These are phyloP conservation scores for Petroica traversi DNA, from an alignment of 2,113 vertebrate genomes.

Conservation along the genomic window DNA sequence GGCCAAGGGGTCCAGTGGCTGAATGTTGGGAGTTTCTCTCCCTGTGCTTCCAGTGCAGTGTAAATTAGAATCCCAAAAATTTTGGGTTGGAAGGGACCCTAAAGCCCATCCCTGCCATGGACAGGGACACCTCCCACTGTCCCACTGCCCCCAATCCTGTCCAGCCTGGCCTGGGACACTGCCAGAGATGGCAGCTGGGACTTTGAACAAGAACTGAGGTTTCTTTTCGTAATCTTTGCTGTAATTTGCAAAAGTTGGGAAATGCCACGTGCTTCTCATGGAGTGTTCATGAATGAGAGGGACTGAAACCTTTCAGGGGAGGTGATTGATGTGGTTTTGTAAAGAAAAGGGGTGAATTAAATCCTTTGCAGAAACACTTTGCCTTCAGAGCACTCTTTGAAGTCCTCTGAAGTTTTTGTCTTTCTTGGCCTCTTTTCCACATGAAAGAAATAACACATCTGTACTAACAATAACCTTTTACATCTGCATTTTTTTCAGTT, in stretches of 20 bases:
- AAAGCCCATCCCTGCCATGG: not conserved
- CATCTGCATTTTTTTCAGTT: slow-evolving; percentile 26
- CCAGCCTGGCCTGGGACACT: not conserved
- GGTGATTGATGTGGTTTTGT: not conserved
- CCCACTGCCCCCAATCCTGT: not conserved
- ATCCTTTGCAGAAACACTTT: not conserved
- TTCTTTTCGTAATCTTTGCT: not conserved
- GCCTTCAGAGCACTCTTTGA: not conserved
- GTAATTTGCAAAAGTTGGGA: not conserved
- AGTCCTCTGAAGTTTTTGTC: not conserved
- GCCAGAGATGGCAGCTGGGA: not conserved
- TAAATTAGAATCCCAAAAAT: not conserved
- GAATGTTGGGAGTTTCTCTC: not conserved
- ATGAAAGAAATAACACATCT: not conserved
- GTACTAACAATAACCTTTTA: slow-evolving; percentile 1
- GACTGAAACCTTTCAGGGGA: not conserved
- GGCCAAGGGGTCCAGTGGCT: not conserved
- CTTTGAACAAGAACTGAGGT: not conserved
- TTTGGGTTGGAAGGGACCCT: not conserved
- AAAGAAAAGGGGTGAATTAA: not conserved
- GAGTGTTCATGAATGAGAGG: not conserved
- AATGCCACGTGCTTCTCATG: fast-evolving
- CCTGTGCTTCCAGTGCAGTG: not conserved
- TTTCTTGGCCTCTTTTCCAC: not conserved
- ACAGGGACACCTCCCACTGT: fast-evolving